Evolutionary conservation across 2,113 vertebrate genomes (phyloP), one percentile per base, ranked within the genome.

Genomic region (Elanus axillaris): DNA sequence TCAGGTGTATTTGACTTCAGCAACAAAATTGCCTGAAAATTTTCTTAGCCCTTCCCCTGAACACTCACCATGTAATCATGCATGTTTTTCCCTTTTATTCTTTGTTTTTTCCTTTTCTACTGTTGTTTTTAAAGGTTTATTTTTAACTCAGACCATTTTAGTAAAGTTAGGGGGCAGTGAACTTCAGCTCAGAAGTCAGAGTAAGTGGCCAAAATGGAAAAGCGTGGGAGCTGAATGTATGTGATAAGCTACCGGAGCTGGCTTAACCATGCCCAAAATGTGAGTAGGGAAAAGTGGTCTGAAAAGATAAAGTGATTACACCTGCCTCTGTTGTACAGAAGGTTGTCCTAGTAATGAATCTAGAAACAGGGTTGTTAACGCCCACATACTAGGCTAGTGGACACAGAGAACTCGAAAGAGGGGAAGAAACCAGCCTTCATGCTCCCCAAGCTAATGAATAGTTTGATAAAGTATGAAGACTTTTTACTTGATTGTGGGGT

Each of bases 31-130:
- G 19, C 21, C 34, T 55, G 32, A 64, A 80, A 83, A 32, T 17
- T 56, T 53, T 71, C 67, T 89, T 26, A 26, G 22, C 29, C 15
- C 40, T 76, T 63, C 59, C 50, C 32, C 76, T 72, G 40, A 40
- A 25, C 9, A 29, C 10, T 69, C 11, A 9, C 36, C 13, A 17
- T 36, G 25, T 53, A 48, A 56, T 50, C 3, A 0, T 64, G 23
- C 13, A 5, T 23, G 62, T 36, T 16, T 18, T 3, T 1, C 3
- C 1, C 18, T 31, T 68, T 67, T 19, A 3, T 27, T 53, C 4
- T 32, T 82, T 47, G 31, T 18, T 53, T 25, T 27, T 20, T 2
- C 3, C 12, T 16, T 48, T 77, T 62, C 16, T 50, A 18, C 15
- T 67, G 19, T 43, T 77, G 40, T n/a, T 77, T 85, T 67, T 45